phyloP scores from a whole-genome alignment of 2,113 vertebrate genomes.

The Elgaria multicarinata region DNA sequence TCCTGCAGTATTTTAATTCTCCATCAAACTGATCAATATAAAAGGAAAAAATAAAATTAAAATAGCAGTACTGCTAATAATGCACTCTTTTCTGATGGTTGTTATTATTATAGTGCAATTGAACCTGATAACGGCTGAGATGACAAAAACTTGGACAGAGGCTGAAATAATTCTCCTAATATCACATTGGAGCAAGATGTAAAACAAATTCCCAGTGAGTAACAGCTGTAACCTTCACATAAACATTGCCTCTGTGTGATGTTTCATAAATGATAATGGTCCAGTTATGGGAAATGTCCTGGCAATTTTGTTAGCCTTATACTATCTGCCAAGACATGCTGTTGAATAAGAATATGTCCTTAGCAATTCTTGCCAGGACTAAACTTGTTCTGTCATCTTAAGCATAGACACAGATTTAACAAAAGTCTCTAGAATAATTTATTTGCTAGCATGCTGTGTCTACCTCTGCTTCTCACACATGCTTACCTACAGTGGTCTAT shows the following conservation, averaged over 20 bases:
- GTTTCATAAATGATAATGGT: accelerated
- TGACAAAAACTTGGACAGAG: conserved; percentile 1
- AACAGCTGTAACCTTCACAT: neutral
- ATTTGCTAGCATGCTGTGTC: conserved; percentile 9
- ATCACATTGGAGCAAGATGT: conserved; percentile 2
- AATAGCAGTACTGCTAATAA: neutral
- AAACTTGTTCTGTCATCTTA: conserved; percentile 35
- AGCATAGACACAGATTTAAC: conserved; percentile 30
- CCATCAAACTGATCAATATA: neutral
- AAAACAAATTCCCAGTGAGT: neutral
- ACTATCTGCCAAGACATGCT: conserved; percentile 11
- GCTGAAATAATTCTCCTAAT: conserved; percentile 9
- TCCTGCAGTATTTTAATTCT: neutral
- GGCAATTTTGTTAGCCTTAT: conserved; percentile 33
- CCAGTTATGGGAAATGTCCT: neutral
- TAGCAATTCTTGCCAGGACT: conserved; percentile 29
- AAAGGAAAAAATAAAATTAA: neutral
- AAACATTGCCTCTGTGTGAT: conserved; percentile 13
- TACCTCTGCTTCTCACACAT: neutral
- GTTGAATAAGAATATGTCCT: conserved; percentile 27
- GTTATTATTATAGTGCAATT: neutral
- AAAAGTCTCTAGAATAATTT: conserved; percentile 51
- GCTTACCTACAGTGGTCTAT: neutral
- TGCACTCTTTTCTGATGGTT: neutral
- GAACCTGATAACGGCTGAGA: too few species aligned